These are phyloP conservation scores for Drosophila quinaria DNA, from an alignment of 2,888 invertebrate genomes.

Conservation along the genomic window DNA sequence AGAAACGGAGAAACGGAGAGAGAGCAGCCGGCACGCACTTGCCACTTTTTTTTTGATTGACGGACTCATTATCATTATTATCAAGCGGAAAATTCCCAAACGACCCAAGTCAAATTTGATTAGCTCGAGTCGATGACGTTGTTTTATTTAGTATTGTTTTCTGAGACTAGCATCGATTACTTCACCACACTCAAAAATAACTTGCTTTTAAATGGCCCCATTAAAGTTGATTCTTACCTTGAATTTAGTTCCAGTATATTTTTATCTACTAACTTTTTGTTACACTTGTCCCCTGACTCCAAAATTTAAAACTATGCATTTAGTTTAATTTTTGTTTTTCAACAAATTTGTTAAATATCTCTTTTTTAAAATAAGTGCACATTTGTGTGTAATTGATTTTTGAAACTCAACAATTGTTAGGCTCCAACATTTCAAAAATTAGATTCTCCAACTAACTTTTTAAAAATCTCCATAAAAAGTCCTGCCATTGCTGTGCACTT, in stretches of 20 bases:
- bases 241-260: not conserved
- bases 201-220: not conserved
- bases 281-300: not conserved
- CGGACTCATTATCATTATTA: conserved; percentile 63
- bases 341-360: too few species aligned
- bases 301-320: too few species aligned
- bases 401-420: too few species aligned
- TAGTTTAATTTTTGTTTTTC: too few species aligned
- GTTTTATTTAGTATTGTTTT: conserved; percentile 2
- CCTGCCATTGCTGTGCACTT: too few species aligned
- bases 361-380: too few species aligned
- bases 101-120: conserved; percentile 42
- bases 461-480: too few species aligned
- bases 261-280: too few species aligned
- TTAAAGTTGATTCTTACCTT: not conserved
- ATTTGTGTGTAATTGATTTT: too few species aligned
- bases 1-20: conserved; percentile 22
- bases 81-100: conserved; percentile 72
- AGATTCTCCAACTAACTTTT: too few species aligned
- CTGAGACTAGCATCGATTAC: conserved; percentile 1
- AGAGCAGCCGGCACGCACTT: conserved; percentile 52
- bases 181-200: not conserved
- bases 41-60: conserved; percentile 58
- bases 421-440: too few species aligned
- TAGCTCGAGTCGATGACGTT: conserved; percentile 21